A percentile compares a stretch with the other conserved stretches of the same genome.
These are phyloP conservation scores for Bos javanicus DNA, from an alignment of 2,113 vertebrate genomes.

Conservation along the genomic window DNA sequence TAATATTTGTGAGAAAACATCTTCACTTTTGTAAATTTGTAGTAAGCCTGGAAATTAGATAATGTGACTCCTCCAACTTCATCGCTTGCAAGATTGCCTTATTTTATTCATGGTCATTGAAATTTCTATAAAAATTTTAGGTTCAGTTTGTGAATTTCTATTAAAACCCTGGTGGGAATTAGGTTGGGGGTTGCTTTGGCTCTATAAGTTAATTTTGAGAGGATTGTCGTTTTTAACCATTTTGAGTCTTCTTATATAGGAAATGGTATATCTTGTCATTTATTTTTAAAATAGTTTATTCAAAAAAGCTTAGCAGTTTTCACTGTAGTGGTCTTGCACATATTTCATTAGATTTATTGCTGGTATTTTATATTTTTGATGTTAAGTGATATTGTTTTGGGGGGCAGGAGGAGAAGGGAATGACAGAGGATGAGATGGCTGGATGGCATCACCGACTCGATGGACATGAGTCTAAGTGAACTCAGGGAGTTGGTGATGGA, in stretches of 20 bases:
- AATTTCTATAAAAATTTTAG: neutral
- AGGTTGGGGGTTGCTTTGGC: neutral
- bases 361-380: neutral
- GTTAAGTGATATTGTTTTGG: neutral
- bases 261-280: neutral
- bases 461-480: accelerated
- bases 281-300: neutral
- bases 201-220: neutral
- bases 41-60: neutral
- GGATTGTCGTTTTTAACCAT: neutral
- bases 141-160: neutral
- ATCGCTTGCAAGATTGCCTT: neutral
- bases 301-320: neutral
- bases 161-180: neutral
- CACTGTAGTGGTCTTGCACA: neutral
- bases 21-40: neutral
- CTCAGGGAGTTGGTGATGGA: no score
- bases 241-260: neutral
- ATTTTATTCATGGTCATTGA: neutral
- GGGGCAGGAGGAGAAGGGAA: no score
- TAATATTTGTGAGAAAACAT: neutral
- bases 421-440: no score
- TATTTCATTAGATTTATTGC: neutral
- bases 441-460: no score
- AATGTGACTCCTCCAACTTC: neutral